Evolutionary conservation across 2,113 vertebrate species (phyloP).

Genomic region (Damaliscus lunatus): DNA sequence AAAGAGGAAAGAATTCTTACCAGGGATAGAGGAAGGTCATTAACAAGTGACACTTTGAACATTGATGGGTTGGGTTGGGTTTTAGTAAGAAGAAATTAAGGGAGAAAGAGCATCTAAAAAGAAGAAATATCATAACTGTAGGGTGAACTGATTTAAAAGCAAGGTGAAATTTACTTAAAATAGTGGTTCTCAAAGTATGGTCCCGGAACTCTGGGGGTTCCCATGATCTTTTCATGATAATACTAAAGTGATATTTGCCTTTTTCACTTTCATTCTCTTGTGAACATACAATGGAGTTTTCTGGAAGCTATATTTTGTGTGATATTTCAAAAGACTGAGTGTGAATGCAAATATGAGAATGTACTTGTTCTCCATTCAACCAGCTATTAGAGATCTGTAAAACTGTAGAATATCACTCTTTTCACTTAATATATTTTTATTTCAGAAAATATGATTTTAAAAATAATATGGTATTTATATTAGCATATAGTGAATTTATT

Average conservation of each 20-base stretch:
- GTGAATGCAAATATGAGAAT: not conserved
- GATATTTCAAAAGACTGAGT: not conserved
- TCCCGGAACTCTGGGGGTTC: not conserved
- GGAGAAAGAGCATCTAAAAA: not conserved
- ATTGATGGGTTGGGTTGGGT: not conserved
- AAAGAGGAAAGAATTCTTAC: not conserved
- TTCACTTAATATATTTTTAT: not conserved
- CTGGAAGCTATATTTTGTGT: not conserved
- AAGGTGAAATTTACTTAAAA: not conserved
- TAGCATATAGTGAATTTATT: not conserved
- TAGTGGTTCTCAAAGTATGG: not conserved
- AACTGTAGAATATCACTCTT: not conserved
- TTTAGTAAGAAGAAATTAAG: not conserved
- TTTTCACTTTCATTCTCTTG: not conserved
- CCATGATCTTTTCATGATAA: not conserved
- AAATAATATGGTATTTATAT: not conserved
- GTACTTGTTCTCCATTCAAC: not conserved
- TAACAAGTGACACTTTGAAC: not conserved
- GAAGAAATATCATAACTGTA: not conserved
- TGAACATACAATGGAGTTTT: not conserved
- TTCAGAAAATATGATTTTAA: not conserved
- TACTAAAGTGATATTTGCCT: not conserved
- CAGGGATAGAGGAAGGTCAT: not conserved
- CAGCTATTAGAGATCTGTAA: not conserved
- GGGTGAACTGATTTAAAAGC: not conserved